Conservation (phyloP, 2,113 vertebrate species). For the Syngnathus scovelli region DNA sequence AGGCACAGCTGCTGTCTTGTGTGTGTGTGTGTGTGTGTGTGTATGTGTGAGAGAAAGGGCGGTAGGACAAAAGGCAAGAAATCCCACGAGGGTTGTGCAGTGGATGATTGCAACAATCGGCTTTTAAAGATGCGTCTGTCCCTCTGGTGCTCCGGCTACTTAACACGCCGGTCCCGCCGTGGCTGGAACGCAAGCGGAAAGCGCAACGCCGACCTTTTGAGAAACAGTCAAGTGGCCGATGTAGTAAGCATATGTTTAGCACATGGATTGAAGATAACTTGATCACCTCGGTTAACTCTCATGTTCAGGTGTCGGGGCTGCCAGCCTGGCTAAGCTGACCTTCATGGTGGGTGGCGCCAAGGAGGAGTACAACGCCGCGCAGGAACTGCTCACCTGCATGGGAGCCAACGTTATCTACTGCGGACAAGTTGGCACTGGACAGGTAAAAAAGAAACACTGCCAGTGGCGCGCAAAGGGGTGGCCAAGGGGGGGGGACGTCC, state of each 20-base stretch:
- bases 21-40: slow-evolving; percentile 57
- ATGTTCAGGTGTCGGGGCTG: slow-evolving; percentile 86
- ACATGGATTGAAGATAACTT: too few relatives aligned
- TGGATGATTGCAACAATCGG: slow-evolving; percentile 97
- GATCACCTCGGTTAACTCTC: not conserved
- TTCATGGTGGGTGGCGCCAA: slow-evolving; percentile 95
- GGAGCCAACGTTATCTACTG: slow-evolving; percentile 91
- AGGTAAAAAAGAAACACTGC: slow-evolving; percentile 69
- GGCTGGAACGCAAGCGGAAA: slow-evolving; percentile 9
- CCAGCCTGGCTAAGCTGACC: slow-evolving; percentile 88
- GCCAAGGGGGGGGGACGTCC: too few relatives aligned
- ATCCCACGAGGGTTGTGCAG: slow-evolving; percentile 89
- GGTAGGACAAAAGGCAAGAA: slow-evolving; percentile 87
- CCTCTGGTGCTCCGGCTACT: slow-evolving; percentile 79
- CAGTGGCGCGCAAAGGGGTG: too few relatives aligned
- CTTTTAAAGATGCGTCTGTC: slow-evolving; percentile 89
- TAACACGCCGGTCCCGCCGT: slow-evolving; percentile 65
- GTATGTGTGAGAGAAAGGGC: slow-evolving; percentile 54
- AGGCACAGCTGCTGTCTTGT: slow-evolving; percentile 86
- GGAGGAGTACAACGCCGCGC: slow-evolving; percentile 88
- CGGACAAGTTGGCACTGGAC: slow-evolving; percentile 86
- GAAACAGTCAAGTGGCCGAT: slow-evolving; percentile 28
- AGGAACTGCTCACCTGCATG: slow-evolving; percentile 91
- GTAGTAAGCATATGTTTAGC: too few relatives aligned
- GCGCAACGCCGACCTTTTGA: slow-evolving; percentile 40